A percentile compares a stretch with the other conserved stretches of the same genome.
phyloP scores from a whole-genome alignment of 2,797 vertebrate genomes.

The Anguilla marmorata region DNA sequence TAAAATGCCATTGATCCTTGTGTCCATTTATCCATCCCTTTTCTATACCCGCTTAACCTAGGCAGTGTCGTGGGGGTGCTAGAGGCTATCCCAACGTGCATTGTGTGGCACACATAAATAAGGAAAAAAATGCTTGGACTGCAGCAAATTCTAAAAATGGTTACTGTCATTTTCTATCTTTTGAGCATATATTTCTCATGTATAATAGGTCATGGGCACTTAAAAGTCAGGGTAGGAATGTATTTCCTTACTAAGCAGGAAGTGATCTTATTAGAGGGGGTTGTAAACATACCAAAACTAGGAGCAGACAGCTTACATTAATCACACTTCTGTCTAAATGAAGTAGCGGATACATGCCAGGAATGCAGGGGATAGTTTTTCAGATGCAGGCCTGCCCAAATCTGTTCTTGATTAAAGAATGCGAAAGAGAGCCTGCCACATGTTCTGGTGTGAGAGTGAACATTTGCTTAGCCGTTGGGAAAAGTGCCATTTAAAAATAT shows the following conservation, averaged over 20 bases:
- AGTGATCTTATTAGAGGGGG: constrained; percentile 46
- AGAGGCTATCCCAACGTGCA: not conserved
- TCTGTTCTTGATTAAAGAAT: not conserved
- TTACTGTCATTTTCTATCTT: not conserved
- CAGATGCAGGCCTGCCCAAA: not conserved
- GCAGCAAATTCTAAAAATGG: not conserved
- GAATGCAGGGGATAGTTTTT: not conserved
- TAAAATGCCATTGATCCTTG: not conserved
- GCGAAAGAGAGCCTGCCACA: not conserved
- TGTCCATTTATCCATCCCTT: not conserved
- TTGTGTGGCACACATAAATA: not conserved
- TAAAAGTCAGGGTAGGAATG: constrained; percentile 60
- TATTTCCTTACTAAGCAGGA: constrained; percentile 72
- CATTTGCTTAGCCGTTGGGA: not conserved
- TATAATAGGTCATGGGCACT: constrained; percentile 38
- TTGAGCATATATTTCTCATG: not conserved
- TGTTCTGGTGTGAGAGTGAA: not conserved
- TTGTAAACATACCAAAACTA: constrained; percentile 30
- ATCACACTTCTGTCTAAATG: constrained; percentile 9
- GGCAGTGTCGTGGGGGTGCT: no score
- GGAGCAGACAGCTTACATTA: constrained; percentile 23
- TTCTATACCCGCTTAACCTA: no score
- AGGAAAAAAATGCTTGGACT: not conserved
- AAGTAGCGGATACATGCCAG: not conserved
- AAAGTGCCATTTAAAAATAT: not conserved